Percentiles rank a stretch among this genome's conserved stretches.
These are phyloP conservation scores for Anser brachyrhynchus DNA, from an alignment of 2,113 vertebrate species.

Conservation along the genomic window DNA sequence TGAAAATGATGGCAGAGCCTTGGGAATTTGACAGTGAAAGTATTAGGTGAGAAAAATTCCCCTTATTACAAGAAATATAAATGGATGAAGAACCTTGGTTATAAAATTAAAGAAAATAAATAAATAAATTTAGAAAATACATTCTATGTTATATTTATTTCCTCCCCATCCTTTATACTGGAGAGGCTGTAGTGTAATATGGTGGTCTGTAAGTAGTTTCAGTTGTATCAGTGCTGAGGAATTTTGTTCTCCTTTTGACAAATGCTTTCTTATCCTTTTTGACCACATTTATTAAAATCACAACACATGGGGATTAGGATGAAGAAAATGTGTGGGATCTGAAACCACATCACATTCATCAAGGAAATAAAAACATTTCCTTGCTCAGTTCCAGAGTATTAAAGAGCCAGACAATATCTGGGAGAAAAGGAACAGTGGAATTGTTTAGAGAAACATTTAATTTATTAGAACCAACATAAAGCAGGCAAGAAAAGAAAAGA, in stretches of 20 bases:
- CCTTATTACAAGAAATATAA: neutral
- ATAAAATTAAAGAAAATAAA: neutral
- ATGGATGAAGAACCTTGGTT: neutral
- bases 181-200: neutral
- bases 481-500: neutral
- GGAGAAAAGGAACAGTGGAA: neutral
- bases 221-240: neutral
- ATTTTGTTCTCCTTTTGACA: neutral
- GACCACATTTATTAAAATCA: neutral
- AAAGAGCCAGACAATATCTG: neutral
- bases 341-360: neutral
- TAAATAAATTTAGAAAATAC: neutral
- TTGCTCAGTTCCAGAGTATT: neutral
- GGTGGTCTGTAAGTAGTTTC: neutral
- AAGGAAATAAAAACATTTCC: neutral
- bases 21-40: neutral
- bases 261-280: neutral
- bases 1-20: neutral
- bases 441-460: neutral
- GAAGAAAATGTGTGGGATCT: neutral
- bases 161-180: fast-evolving
- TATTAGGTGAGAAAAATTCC: neutral
- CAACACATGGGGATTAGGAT: neutral
- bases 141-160: neutral
- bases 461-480: neutral